Conservation (phyloP, 1,140 invertebrate species). For the Bacillus rossius region DNA sequence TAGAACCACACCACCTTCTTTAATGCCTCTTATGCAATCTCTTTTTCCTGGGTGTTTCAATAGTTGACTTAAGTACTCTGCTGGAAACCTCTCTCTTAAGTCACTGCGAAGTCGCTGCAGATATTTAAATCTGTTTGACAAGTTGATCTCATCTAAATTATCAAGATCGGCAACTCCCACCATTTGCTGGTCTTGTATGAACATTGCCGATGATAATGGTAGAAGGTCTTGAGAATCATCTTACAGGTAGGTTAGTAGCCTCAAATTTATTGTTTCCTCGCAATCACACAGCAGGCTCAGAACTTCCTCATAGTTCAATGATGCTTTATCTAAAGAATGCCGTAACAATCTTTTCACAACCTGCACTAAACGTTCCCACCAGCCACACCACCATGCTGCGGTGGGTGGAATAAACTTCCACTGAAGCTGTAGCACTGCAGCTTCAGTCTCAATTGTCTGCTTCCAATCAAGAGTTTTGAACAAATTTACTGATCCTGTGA, state of each 20-base stretch:
- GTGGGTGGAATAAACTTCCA: conserved; percentile 38
- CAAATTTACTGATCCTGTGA: conserved; percentile 28
- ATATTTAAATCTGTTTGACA: too few relatives aligned
- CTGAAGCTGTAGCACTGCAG: conserved; percentile 26
- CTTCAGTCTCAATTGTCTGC: conserved; percentile 9
- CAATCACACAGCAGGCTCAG: conserved; percentile 32
- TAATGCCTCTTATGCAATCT: too few relatives aligned
- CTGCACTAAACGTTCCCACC: conserved; percentile 38
- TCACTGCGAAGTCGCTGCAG: too few relatives aligned
- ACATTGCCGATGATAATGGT: conserved; percentile 23
- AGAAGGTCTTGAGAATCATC: conserved; percentile 22
- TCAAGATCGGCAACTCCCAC: too few relatives aligned
- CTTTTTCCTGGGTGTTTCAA: conserved; percentile 23
- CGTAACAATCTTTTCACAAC: conserved; percentile 32
- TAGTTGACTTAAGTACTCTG: too few relatives aligned
- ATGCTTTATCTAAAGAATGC: conserved; percentile 27
- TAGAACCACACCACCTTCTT: too few relatives aligned
- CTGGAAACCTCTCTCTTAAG: too few relatives aligned
- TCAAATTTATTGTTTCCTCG: conserved; percentile 32
- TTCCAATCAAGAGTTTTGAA: conserved; percentile 16
- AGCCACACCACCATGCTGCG: conserved; percentile 42
- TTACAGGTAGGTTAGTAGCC: conserved; percentile 35
- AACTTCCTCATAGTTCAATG: conserved; percentile 31
- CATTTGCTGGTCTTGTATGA: neutral
- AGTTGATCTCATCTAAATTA: too few relatives aligned